Base-by-base conservation (phyloP, 53 echinoderm and acorn worm genomes). In the Holothuria scabra region DNA sequence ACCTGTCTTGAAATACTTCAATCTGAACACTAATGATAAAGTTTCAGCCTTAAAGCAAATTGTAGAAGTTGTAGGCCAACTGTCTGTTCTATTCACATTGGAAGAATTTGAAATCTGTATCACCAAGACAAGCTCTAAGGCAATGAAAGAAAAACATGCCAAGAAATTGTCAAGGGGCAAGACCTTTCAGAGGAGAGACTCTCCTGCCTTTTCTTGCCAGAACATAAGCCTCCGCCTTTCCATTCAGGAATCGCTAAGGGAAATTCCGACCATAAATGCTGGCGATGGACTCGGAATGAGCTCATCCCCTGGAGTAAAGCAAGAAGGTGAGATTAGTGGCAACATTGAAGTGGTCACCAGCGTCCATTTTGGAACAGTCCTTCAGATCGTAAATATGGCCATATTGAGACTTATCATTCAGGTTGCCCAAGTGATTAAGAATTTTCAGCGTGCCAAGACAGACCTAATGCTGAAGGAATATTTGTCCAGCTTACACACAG, bases 371-470 rank as follows among this genome's bases (percentile, higher is more conserved):
- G 92, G 88, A 16, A 87, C 86, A 20, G 88, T 94, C 11, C 87
- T 92, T 52, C 94, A 92, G 70, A 89, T 94, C n/a, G 76, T 99
- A 66, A 94, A 99, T 67, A 99, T 99, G 99, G 94, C 99, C 23
- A 83, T 99, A 25, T 81, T 99, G 59, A 86, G 99, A 33, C 87
- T 99, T n/a, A 65, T 93, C 46, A 94, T 84, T 65, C 99, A 99
- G 63, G 85, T 99, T 23, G 89, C 84, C 41, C 90, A 89, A 52
- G 89, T 92, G 84, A 89, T 92, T 21, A 74, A 89, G 46, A 92
- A 92, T 72, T 88, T 92, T 46, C 89, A 92, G 78, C 86, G 85
- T 16, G 89, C 92, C 34, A 89, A 89, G 86, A 92, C 92, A 0
- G 89, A 92, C 52, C 70, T 92, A 46, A 86, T 80, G 48, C 79